phyloP scores from a whole-genome alignment of 2,888 invertebrate species.

The Epiblema foenella region DNA sequence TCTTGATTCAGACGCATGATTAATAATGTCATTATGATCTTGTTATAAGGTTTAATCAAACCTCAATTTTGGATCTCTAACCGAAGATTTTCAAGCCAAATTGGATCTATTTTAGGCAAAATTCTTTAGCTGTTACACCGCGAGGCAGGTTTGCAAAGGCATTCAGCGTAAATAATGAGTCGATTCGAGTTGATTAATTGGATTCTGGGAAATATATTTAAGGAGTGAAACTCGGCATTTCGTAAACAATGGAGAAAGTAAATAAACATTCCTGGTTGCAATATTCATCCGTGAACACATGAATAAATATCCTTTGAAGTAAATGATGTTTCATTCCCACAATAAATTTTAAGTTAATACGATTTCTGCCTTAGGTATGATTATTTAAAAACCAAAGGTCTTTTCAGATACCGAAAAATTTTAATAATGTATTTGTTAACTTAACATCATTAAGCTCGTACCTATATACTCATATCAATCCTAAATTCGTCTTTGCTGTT shows the following conservation, averaged over 20 bases:
- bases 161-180: slow-evolving; percentile 7
- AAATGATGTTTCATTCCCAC: background rate
- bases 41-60: background rate
- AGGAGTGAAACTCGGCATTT: slow-evolving; percentile 24
- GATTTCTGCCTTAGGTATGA: background rate
- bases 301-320: slow-evolving; percentile 10
- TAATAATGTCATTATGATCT: slow-evolving; percentile 9
- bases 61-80: background rate
- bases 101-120: background rate
- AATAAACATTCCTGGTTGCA: slow-evolving; percentile 19
- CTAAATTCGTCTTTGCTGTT: too few species aligned
- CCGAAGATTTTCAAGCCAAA: background rate
- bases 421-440: background rate
- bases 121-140: background rate
- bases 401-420: background rate
- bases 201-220: slow-evolving; percentile 30
- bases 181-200: slow-evolving; percentile 22
- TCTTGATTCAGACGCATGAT: slow-evolving; percentile 5
- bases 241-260: slow-evolving; percentile 40
- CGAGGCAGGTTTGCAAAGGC: background rate
- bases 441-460: background rate
- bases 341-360: background rate
- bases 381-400: background rate
- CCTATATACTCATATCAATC: too few species aligned
- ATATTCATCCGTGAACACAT: slow-evolving; percentile 3